Conservation (phyloP, 2,113 vertebrate species). For the Odocoileus virginianus region DNA sequence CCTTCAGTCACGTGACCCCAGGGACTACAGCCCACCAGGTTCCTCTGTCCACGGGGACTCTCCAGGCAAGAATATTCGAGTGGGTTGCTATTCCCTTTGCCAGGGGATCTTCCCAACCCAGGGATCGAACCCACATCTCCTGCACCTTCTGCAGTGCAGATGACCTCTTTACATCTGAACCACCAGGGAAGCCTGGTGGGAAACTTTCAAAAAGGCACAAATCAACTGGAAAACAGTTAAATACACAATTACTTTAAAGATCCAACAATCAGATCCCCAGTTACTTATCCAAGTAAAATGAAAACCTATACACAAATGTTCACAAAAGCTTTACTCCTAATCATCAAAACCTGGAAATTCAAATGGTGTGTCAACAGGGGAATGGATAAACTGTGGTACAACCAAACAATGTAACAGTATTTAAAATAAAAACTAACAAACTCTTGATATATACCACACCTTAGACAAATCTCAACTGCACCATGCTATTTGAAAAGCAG, state of each 20-base stretch:
- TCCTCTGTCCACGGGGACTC: neutral
- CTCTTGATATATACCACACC: neutral
- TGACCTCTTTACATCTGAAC: neutral
- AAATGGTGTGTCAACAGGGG: neutral
- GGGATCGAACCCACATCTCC: neutral
- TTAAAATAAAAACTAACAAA: neutral
- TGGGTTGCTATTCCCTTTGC: neutral
- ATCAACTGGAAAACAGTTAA: neutral
- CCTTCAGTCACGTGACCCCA: neutral
- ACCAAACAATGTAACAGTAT: neutral
- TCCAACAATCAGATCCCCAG: neutral
- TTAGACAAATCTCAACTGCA: neutral
- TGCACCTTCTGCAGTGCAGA: neutral
- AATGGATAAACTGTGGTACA: neutral
- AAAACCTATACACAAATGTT: neutral
- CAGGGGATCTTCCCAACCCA: neutral
- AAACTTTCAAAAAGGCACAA: neutral
- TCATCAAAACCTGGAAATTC: conserved; percentile 1
- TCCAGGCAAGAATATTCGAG: neutral
- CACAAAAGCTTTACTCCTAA: neutral
- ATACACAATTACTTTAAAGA: neutral
- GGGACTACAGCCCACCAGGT: neutral
- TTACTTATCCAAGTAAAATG: neutral
- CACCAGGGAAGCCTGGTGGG: neutral
- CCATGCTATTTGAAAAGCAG: neutral